Evolutionary conservation across 2,797 vertebrate species (phyloP).

Genomic region (Agapornis canus): DNA sequence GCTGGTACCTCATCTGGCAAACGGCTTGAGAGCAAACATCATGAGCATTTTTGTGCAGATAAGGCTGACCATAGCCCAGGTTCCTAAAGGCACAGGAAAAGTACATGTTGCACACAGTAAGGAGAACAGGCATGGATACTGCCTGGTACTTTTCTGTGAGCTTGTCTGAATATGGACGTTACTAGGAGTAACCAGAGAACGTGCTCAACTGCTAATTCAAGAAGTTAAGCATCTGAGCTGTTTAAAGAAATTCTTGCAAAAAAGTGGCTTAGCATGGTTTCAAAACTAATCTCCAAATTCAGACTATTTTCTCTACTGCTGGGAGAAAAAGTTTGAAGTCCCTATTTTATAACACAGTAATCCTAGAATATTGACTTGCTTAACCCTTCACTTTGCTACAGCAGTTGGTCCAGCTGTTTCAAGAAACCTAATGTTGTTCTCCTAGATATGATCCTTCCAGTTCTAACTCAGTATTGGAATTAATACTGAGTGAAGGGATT

Average conservation of each 20-base stretch:
- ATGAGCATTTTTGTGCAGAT: background rate
- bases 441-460: background rate
- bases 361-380: background rate
- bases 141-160: background rate
- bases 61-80: background rate
- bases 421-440: background rate
- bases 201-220: background rate
- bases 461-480: background rate
- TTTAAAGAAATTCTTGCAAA: constrained; percentile 35
- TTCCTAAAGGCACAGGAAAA: background rate
- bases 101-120: background rate
- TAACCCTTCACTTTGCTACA: background rate
- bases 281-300: constrained; percentile 32
- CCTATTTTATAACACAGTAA: background rate
- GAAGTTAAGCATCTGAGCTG: background rate
- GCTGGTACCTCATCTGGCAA: background rate
- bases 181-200: background rate
- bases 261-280: constrained; percentile 13
- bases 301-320: background rate
- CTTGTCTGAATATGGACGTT: background rate
- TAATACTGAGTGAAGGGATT: background rate
- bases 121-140: background rate
- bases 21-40: background rate
- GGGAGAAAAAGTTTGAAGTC: background rate
- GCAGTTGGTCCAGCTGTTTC: background rate